These are phyloP conservation scores for Oreochromis niloticus DNA, from an alignment of 2,113 vertebrate species.

Conservation along the genomic window DNA sequence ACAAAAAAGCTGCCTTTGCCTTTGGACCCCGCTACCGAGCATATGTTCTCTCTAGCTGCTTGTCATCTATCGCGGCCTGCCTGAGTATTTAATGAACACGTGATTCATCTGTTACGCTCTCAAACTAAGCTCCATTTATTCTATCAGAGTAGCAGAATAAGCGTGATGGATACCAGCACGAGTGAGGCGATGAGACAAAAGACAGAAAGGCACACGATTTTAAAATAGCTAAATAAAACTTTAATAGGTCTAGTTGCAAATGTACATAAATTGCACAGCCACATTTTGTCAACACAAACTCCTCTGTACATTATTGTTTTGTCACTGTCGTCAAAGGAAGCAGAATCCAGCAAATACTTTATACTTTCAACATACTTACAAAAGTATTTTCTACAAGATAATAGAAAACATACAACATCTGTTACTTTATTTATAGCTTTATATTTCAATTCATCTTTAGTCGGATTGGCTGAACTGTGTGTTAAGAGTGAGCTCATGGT, in stretches of 20 bases:
- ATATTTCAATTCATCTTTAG: conserved; percentile 71
- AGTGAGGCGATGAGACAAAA: background rate
- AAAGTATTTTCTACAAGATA: conserved; percentile 94
- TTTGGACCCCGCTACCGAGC: conserved; percentile 22
- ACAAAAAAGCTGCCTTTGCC: background rate
- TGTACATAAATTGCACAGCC: conserved; percentile 99
- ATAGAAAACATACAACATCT: conserved; percentile 92
- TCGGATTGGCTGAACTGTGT: conserved; percentile 59
- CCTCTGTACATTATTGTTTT: conserved; percentile 98
- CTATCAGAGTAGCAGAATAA: background rate
- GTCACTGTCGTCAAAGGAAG: conserved; percentile 77
- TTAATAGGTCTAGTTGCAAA: conserved; percentile 99
- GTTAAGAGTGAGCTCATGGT: conserved; percentile 35
- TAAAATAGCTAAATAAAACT: conserved; percentile 99
- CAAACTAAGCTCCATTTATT: background rate
- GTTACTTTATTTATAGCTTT: conserved; percentile 78
- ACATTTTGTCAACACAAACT: conserved; percentile 88
- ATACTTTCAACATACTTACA: conserved; percentile 95
- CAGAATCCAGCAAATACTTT: conserved; percentile 80
- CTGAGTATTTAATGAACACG: conserved; percentile 17
- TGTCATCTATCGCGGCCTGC: conserved; percentile 11
- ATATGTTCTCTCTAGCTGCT: conserved; percentile 18
- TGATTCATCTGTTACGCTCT: background rate
- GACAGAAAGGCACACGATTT: background rate
- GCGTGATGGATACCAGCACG: background rate